Percentiles rank a stretch among this genome's conserved stretches.
Evolutionary conservation across 2,797 vertebrate species (phyloP).

Genomic region (Phataginus tetradactyla): DNA sequence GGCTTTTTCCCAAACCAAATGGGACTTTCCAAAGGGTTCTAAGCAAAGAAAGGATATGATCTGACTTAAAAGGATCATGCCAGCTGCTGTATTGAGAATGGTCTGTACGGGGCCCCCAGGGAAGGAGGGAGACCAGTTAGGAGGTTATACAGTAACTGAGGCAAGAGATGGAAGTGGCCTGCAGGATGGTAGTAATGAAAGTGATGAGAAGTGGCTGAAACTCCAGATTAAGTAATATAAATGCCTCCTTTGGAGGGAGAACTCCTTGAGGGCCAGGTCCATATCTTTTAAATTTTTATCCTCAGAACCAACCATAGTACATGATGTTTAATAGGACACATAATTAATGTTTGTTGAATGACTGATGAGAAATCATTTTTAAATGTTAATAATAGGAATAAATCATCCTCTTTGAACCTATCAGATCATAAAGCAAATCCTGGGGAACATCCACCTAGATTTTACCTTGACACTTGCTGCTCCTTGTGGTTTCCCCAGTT

Average conservation of each 20-base stretch:
- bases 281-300: not conserved
- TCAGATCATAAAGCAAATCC: not conserved
- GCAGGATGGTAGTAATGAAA: too few species aligned
- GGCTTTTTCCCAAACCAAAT: not conserved
- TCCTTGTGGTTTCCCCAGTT: not conserved
- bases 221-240: not conserved
- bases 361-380: not conserved
- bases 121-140: not conserved
- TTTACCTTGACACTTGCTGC: not conserved
- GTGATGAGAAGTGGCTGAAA: not conserved
- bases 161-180: not conserved
- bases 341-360: constrained; percentile 31
- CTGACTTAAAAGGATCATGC: not conserved
- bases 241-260: not conserved
- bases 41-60: not conserved
- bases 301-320: not conserved
- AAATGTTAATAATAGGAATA: not conserved
- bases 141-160: not conserved
- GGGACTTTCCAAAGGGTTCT: not conserved
- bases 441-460: not conserved
- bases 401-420: not conserved
- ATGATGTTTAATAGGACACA: not conserved
- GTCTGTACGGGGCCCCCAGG: not conserved
- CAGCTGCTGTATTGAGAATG: not conserved
- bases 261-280: not conserved